Base-by-base conservation (phyloP, 2,888 invertebrate species). In the Geophilus truncorum region DNA sequence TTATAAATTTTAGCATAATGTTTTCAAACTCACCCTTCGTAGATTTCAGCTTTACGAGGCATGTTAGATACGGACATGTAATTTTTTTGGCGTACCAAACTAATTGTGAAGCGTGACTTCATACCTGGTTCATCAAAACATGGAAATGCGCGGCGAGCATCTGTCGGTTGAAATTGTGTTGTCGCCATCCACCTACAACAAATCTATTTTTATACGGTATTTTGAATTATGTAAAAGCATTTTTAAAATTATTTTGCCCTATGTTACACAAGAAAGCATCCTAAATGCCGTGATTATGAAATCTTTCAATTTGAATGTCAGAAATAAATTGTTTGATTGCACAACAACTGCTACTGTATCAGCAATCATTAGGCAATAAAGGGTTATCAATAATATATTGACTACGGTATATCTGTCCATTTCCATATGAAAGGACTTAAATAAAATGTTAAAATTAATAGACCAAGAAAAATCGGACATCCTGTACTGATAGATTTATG, bases 91-190 rank as follows among this genome's bases (percentile, higher is more conserved):
- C 87, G 87, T 3, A 85, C 83, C 18, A 87, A 82, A 12, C 84
- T 86, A 6, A 87, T 83, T 3, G 85, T 85, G 82, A 85, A 88
- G 23, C 84, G 83, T 3, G 88, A 85, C 82, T 87, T 87, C 62
- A 86, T 85, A 79, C 85, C 84, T 0, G 88, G 88, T 82, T 87
- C 87, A 82, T 88, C 88, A 82, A 88, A 86, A 82, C 87, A 86
- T 0, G 88, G 88, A 81, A 88, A 87, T 0, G 87, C 87, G 82
- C 85, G 84, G 10, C 88, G 82, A 4, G 88, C 87, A 81, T 85
- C 85, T 0, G 86, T 86, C 5, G 87, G 87, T 80, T 87, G 86
- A 82, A 88, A 87, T 83, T 87, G 86, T 9, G 86, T 86, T 0
- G 86, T 85, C 1, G 86, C 86, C 76, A 87, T 18, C 83, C 83